phyloP scores from a whole-genome alignment of 1,140 invertebrate species.

The Anthonomus grandis region DNA sequence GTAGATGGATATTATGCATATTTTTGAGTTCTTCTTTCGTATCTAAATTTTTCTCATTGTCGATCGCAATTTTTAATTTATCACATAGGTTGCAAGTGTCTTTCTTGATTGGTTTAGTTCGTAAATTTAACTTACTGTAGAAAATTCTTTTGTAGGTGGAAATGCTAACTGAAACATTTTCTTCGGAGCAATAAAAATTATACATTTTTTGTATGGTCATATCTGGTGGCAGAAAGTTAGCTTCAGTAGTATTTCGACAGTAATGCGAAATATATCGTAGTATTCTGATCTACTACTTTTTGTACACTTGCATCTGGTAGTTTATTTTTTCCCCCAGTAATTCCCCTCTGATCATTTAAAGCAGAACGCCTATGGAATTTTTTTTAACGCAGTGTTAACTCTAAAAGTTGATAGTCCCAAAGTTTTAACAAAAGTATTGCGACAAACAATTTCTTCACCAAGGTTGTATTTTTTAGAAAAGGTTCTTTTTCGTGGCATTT shows the following conservation, averaged over 20 bases:
- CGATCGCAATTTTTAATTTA: conserved; percentile 4
- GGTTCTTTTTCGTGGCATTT: conserved; percentile 7
- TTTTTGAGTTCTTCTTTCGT: conserved; percentile 16
- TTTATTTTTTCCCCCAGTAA: conserved; percentile 8
- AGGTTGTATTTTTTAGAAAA: conserved; percentile 12
- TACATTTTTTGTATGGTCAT: conserved; percentile 17
- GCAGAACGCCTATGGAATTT: too few relatives aligned
- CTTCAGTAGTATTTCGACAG: not conserved
- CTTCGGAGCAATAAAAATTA: conserved; percentile 10
- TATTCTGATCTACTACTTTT: conserved; percentile 13
- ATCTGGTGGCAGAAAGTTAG: conserved; percentile 10
- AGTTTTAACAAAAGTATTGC: conserved; percentile 5
- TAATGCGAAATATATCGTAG: conserved; percentile 15
- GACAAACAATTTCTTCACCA: conserved; percentile 2
- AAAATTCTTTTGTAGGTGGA: conserved; percentile 20
- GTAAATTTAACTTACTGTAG: conserved; percentile 13
- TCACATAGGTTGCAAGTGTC: conserved; percentile 25
- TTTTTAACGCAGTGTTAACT: not conserved
- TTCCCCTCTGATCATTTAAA: conserved; percentile 14
- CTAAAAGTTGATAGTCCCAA: conserved; percentile 3
- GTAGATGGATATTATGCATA: conserved; percentile 8
- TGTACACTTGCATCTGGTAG: not conserved
- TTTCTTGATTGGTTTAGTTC: conserved; percentile 17
- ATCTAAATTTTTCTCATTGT: conserved; percentile 3
- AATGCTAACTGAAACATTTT: conserved; percentile 11